Percentiles rank a stretch among this genome's conserved stretches.
These are phyloP conservation scores for Aratinga solstitialis DNA, from an alignment of 2,797 vertebrate species.

Conservation along the genomic window DNA sequence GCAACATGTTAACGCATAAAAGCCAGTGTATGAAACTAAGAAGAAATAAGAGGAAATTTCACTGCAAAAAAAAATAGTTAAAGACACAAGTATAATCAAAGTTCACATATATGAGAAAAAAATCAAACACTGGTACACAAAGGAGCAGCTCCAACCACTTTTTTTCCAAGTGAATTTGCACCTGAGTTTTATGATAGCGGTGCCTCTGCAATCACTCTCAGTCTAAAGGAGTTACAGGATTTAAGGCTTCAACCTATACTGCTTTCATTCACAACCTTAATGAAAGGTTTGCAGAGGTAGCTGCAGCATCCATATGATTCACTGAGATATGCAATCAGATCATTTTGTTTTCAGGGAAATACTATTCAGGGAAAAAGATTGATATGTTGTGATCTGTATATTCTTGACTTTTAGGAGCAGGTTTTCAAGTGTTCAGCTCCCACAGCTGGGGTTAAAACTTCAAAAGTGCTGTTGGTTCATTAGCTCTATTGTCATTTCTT, in stretches of 20 bases:
- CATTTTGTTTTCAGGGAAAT: slow-evolving; percentile 22
- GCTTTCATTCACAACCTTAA: background rate
- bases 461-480: background rate
- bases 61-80: background rate
- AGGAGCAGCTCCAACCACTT: background rate
- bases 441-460: background rate
- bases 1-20: background rate
- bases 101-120: background rate
- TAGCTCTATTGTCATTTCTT: background rate
- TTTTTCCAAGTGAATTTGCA: background rate
- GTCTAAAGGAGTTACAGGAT: background rate
- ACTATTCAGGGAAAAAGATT: slow-evolving; percentile 38
- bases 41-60: background rate
- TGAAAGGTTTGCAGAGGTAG: background rate
- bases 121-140: background rate
- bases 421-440: background rate
- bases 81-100: background rate
- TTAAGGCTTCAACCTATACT: background rate
- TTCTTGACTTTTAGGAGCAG: background rate
- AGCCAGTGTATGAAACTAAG: background rate
- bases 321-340: slow-evolving; percentile 43
- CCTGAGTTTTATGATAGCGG: background rate
- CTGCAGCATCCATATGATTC: slow-evolving; percentile 5
- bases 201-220: background rate
- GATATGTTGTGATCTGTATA: background rate